phyloP scores from a whole-genome alignment of 2,888 invertebrate genomes.

The Drosophila stalkeri region DNA sequence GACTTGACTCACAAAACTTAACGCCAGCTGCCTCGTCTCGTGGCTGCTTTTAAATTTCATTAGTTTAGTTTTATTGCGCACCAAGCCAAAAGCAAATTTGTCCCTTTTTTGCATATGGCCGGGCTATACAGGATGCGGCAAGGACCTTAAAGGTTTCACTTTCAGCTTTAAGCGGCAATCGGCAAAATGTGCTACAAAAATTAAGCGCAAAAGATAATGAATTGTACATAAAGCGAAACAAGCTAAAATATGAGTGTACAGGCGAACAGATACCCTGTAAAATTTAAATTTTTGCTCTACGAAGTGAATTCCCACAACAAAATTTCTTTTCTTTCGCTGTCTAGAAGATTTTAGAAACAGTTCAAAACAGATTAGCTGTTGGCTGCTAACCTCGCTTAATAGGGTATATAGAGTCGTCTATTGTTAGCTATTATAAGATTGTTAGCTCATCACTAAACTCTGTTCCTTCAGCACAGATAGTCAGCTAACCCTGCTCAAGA shows the following conservation, averaged over 20 bases:
- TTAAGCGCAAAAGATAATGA: not conserved
- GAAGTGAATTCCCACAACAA: not conserved
- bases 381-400: no score
- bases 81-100: slow-evolving; percentile 31
- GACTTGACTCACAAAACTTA: slow-evolving; percentile 40
- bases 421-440: no score
- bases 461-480: no score
- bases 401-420: no score
- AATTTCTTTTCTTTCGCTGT: no score
- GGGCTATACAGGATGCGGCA: not conserved
- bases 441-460: no score
- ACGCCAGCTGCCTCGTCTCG: slow-evolving; percentile 48
- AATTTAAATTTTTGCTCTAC: not conserved
- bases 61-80: slow-evolving; percentile 74
- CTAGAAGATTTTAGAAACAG: no score
- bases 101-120: slow-evolving; percentile 49
- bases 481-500: not conserved
- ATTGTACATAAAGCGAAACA: slow-evolving; percentile 2
- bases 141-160: slow-evolving; percentile 23
- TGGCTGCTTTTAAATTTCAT: slow-evolving; percentile 73
- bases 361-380: no score
- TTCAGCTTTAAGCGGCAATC: slow-evolving; percentile 21
- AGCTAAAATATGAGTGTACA: no score
- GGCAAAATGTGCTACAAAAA: slow-evolving; percentile 2
- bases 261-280: not conserved